Evolutionary conservation across 2,797 vertebrate species (phyloP), one percentile per base, ranked within the genome.

Genomic region (Falco novaeseelandiae): DNA sequence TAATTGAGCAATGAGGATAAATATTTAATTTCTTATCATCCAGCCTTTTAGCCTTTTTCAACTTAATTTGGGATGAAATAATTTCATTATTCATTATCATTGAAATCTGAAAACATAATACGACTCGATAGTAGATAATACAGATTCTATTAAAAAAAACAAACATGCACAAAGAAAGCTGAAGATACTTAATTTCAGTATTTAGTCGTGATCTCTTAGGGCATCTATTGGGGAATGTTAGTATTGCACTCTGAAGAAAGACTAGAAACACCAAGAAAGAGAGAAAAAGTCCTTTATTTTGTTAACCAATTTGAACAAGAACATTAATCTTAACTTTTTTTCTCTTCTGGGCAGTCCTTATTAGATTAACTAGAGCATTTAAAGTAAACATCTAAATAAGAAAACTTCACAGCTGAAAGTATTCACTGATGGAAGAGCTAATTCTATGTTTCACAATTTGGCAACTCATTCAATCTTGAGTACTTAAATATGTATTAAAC

Each of bases 141-240:
- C 49, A 74, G 63, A 78, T 65, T 81, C 66, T 52, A 51, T 14
- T 25, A 1, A 16, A 51, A 84, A 55, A 44, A 79, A 46, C 11
- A 18, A 15, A 14, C 26, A 44, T 49, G 51, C 46, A 80, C 34
- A 82, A 52, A 90, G 76, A 62, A 94, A 95, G 21, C 58, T 74
- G 51, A 78, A 81, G 63, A 74, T 65, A 70, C 66, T 94, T 30
- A 12, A 12, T 86, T 92, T 91, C 58, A 34, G 74, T 61, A 57
- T 14, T 70, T 49, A 11, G 40, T 80, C 1, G 10, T 38, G 63
- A 46, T 93, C 97, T 98, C 97, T 97, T 97, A 96, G 93, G 97
- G 82, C 98, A 98, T 98, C 98, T 98, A 94, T 94, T 97, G 98
- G 97, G 48, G 49, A 85, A 79, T 79, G 38, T 90, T 72, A 93